A percentile compares a stretch with the other conserved stretches of the same genome.
These are phyloP conservation scores for Saccostrea cuccullata DNA, from an alignment of 1,140 invertebrate species.

Conservation along the genomic window DNA sequence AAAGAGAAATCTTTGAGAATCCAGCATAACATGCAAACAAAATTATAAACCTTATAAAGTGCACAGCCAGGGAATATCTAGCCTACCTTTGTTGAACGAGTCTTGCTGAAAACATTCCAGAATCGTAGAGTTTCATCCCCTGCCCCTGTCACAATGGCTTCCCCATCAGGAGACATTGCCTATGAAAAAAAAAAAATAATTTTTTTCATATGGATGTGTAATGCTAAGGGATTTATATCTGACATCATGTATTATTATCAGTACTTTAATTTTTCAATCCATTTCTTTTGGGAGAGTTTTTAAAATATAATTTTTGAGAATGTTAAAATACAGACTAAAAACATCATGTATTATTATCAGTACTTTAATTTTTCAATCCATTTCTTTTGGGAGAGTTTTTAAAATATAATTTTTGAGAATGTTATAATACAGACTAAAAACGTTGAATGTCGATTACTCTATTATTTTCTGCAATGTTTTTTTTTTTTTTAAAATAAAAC, in stretches of 20 bases:
- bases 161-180: conserved; percentile 98
- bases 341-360: no score
- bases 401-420: no score
- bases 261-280: no score
- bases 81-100: conserved; percentile 84
- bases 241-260: no score
- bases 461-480: not conserved
- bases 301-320: no score
- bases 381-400: no score
- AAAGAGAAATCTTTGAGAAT: conserved; percentile 58
- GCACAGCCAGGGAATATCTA: not conserved
- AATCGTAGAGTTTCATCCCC: conserved; percentile 99
- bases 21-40: not conserved
- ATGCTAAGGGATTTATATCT: not conserved
- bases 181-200: conserved; percentile 62
- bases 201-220: not conserved
- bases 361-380: no score
- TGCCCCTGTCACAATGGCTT: conserved; percentile 99
- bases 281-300: no score
- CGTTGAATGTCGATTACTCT: not conserved
- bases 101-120: conserved; percentile 99
- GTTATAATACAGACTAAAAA: not conserved
- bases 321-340: not conserved
- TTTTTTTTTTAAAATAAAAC: not conserved
- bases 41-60: not conserved